These are phyloP conservation scores for Thoracochromis brauschi DNA, from an alignment of 2,113 vertebrate species.

Conservation along the genomic window DNA sequence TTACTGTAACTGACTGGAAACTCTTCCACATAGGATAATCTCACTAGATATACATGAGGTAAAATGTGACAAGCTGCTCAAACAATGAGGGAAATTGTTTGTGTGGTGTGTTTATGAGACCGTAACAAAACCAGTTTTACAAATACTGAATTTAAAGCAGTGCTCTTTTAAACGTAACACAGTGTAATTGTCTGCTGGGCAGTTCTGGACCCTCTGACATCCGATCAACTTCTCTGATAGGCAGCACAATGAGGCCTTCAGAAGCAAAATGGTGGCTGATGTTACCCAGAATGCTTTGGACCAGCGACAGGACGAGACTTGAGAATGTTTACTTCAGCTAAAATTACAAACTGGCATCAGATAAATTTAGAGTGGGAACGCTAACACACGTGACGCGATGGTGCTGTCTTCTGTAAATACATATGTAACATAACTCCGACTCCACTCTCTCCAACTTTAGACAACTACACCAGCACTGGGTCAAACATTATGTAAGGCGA, in stretches of 20 bases:
- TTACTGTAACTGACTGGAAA: not conserved
- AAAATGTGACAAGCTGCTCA: not conserved
- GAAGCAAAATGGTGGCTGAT: not conserved
- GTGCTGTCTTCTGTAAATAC: constrained; percentile 15
- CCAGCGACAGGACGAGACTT: not conserved
- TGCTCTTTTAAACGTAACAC: not conserved
- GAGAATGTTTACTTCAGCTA: constrained; percentile 17
- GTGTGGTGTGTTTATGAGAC: not conserved
- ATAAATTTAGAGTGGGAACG: constrained; percentile 29
- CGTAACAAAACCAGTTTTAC: not conserved
- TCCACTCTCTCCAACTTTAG: not conserved
- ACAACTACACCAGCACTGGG: not conserved
- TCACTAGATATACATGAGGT: not conserved
- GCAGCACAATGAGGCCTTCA: not conserved
- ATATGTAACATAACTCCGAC: constrained; percentile 1
- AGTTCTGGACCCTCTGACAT: not conserved
- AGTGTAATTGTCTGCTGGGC: not conserved
- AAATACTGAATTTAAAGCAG: not conserved
- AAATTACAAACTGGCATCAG: constrained; percentile 40
- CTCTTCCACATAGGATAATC: not conserved
- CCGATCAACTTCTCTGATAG: not conserved
- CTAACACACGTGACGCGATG: not conserved
- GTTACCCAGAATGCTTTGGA: constrained; percentile 38
- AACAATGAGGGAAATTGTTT: not conserved
- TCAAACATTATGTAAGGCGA: not conserved